Evolutionary conservation across 2,113 vertebrate species (phyloP).

Genomic region (Mobula birostris): DNA sequence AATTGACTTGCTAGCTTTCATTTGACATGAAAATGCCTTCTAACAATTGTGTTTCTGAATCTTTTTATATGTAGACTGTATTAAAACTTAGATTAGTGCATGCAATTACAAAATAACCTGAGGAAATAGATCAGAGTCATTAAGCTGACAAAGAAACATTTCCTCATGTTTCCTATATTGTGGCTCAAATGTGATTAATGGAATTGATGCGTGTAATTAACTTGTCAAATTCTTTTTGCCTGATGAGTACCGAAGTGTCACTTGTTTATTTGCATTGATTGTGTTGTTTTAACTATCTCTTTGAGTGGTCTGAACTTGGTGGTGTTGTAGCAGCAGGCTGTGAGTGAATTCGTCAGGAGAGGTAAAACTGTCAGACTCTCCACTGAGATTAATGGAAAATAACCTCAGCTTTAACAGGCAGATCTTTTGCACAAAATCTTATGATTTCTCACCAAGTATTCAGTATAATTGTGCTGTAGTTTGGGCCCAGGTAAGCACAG

Average conservation of each 20-base stretch:
- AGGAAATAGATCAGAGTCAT: neutral
- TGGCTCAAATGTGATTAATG: neutral
- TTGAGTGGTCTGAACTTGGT: neutral
- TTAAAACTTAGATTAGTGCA: neutral
- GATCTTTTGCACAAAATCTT: no score
- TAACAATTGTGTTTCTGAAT: neutral
- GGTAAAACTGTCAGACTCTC: no score
- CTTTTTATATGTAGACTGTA: neutral
- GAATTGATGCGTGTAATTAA: neutral
- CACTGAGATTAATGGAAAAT: no score
- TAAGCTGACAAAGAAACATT: neutral
- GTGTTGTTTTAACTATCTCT: neutral
- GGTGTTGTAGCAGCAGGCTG: no score
- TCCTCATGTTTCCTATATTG: neutral
- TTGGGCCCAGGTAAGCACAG: no score
- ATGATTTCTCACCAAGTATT: no score
- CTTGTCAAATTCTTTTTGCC: neutral
- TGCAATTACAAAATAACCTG: neutral
- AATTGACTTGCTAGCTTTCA: neutral
- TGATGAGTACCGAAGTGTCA: neutral
- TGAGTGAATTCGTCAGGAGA: no score
- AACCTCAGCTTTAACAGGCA: no score
- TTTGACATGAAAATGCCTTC: neutral
- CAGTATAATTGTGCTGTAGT: no score
- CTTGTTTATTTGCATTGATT: neutral